Evolutionary conservation across 2,113 vertebrate species (phyloP).

Genomic region (Patagioenas fasciata): DNA sequence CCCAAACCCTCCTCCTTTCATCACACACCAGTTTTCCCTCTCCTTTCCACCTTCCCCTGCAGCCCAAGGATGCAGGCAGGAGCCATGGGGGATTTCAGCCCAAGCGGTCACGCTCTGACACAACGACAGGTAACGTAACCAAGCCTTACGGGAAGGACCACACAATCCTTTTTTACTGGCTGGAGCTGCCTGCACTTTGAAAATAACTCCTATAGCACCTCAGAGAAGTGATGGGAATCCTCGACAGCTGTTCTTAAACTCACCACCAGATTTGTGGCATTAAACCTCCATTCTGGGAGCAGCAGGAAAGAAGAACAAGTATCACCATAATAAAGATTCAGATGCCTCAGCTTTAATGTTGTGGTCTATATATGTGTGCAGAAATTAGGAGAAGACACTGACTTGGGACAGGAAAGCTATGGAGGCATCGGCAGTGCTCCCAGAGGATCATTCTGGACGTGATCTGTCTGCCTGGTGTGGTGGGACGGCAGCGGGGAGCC

Average conservation of each 20-base stretch:
- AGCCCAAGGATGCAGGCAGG: not conserved
- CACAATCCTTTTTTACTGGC: not conserved
- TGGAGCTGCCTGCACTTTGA: not conserved
- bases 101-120: not conserved
- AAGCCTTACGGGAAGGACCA: not conserved
- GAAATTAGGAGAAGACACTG: not conserved
- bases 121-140: not conserved
- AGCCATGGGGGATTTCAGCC: accelerated
- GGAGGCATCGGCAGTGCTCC: not conserved
- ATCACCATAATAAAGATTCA: not conserved
- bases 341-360: not conserved
- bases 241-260: not conserved
- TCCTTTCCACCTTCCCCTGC: not conserved
- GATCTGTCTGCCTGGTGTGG: accelerated
- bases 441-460: not conserved
- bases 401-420: not conserved
- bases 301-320: not conserved
- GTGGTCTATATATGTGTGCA: not conserved
- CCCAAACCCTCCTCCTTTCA: not conserved
- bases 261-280: not conserved
- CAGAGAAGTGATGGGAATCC: not conserved
- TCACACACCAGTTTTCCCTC: not conserved
- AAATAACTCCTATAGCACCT: not conserved
- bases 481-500: accelerated
- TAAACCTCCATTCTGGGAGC: not conserved